phyloP scores from a whole-genome alignment of 2,888 invertebrate species.

The Adela reaumurella region DNA sequence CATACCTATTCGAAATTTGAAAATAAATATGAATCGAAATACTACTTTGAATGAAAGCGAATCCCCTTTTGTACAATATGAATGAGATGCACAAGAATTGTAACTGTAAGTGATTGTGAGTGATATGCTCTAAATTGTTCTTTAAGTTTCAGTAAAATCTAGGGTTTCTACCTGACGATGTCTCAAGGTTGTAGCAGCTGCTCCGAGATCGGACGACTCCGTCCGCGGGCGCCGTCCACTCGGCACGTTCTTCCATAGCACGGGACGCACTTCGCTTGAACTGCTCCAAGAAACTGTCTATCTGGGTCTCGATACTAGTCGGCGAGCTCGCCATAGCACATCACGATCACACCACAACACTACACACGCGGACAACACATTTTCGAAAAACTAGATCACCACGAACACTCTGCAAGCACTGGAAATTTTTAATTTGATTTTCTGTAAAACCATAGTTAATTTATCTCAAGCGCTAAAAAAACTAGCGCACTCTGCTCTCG shows the following conservation, averaged over 20 bases:
- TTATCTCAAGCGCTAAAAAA: too few relatives aligned
- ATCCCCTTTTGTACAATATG: too few relatives aligned
- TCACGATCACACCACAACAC: constrained; percentile 45
- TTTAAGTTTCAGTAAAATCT: too few relatives aligned
- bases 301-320: constrained; percentile 75
- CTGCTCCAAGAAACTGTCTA: constrained; percentile 80
- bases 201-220: constrained; percentile 48
- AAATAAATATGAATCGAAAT: too few relatives aligned
- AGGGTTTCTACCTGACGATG: constrained; percentile 43
- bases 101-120: too few relatives aligned
- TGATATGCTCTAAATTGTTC: too few relatives aligned
- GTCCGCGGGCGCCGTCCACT: constrained; percentile 49
- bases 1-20: too few relatives aligned
- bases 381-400: background rate
- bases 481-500: too few relatives aligned
- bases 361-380: constrained; percentile 9
- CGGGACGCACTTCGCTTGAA: constrained; percentile 76
- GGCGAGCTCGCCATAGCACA: constrained; percentile 63
- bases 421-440: background rate
- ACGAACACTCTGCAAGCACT: background rate
- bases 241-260: constrained; percentile 64
- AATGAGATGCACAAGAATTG: too few relatives aligned
- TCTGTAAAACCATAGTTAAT: too few relatives aligned
- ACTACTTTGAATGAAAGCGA: too few relatives aligned
- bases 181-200: constrained; percentile 46